Conservation (phyloP, 2,888 invertebrate species). For the Cistogaster globosa region DNA sequence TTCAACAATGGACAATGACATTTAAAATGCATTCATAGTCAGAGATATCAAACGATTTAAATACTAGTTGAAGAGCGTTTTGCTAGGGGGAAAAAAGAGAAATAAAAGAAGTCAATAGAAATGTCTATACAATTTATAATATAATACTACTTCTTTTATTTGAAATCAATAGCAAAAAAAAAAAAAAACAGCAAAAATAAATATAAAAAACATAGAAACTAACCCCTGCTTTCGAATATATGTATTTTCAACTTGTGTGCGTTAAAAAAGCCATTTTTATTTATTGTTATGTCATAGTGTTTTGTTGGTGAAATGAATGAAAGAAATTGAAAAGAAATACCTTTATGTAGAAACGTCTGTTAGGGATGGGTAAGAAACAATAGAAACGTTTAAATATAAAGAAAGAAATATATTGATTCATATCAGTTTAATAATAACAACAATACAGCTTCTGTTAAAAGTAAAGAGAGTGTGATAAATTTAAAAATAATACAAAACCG, state of each 20-base stretch:
- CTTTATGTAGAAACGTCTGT: constrained; percentile 31
- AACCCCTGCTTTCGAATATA: constrained; percentile 53
- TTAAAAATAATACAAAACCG: neutral
- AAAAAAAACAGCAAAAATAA: too few relatives aligned
- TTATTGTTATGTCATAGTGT: constrained; percentile 58
- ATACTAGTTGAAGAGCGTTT: constrained; percentile 32
- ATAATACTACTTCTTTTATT: constrained; percentile 37
- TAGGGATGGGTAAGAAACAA: constrained; percentile 58
- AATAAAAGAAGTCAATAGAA: constrained; percentile 65
- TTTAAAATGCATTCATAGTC: constrained; percentile 64
- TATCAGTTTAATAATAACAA: constrained; percentile 52
- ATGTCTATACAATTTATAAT: constrained; percentile 62
- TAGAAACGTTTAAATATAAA: constrained; percentile 45
- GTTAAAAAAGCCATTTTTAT: constrained; percentile 45
- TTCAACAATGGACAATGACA: constrained; percentile 70
- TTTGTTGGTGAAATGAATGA: constrained; percentile 25
- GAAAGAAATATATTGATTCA: constrained; percentile 57
- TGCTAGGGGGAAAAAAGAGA: neutral
- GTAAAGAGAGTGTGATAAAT: neutral
- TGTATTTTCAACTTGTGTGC: neutral
- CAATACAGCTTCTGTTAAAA: constrained; percentile 14
- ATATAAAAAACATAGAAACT: constrained; percentile 32
- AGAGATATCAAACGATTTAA: constrained; percentile 58
- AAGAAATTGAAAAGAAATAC: constrained; percentile 31
- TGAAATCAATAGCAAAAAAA: constrained; percentile 46